Evolutionary conservation across 2,113 vertebrate genomes (phyloP).

Genomic region (Entelurus aequoreus): DNA sequence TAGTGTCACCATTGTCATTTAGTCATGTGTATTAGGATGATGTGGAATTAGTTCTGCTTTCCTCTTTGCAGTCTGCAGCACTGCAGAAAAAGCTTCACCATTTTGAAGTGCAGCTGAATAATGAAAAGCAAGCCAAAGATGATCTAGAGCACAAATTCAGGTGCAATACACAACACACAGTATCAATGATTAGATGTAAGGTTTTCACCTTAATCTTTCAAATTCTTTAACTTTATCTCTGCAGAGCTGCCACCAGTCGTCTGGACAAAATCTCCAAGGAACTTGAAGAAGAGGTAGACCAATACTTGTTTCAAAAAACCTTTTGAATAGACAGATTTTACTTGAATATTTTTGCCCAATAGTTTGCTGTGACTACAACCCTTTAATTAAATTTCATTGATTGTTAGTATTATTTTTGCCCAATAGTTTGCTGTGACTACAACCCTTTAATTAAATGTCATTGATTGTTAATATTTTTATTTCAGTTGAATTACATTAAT

Average conservation of each 20-base stretch:
- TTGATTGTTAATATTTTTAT: constrained; percentile 5
- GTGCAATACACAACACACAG: constrained; percentile 12
- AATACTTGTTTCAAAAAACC: not conserved
- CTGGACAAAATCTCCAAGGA: constrained; percentile 91
- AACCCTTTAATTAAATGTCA: constrained; percentile 1
- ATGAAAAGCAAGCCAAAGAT: constrained; percentile 86
- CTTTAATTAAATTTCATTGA: not conserved
- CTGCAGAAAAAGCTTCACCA: constrained; percentile 86
- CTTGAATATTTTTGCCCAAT: not conserved
- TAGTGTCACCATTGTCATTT: too few relatives aligned
- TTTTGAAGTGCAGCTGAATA: constrained; percentile 85
- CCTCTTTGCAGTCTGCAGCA: constrained; percentile 62
- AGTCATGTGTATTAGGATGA: too few relatives aligned
- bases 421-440: constrained; percentile 10
- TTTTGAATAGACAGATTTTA: not conserved
- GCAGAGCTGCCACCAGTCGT: constrained; percentile 79
- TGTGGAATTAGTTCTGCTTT: not conserved
- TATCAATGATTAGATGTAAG: not conserved
- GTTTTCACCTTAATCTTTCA: too few relatives aligned
- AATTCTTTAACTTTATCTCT: constrained; percentile 20
- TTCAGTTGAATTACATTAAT: constrained; percentile 12
- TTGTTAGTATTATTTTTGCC: not conserved
- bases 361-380: constrained; percentile 10
- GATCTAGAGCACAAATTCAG: constrained; percentile 85
- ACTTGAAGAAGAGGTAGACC: constrained; percentile 87